phyloP scores from a whole-genome alignment of 2,113 vertebrate genomes.

The Poicephalus gulielmi region DNA sequence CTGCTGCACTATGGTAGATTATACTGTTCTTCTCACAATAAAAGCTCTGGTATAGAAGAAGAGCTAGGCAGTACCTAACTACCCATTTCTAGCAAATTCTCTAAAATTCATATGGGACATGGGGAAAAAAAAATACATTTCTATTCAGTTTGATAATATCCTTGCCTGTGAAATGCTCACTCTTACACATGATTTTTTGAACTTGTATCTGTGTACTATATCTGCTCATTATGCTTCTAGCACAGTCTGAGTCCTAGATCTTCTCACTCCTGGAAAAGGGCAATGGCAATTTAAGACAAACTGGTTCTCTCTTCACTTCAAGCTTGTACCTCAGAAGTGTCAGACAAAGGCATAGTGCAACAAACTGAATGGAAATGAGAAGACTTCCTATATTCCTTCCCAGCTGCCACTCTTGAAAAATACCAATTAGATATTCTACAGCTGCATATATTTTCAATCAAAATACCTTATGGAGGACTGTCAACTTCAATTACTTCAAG shows the following conservation, averaged over 20 bases:
- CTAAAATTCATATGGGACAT: neutral
- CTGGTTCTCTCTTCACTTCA: neutral
- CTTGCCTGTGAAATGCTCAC: neutral
- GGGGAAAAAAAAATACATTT: neutral
- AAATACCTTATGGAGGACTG: neutral
- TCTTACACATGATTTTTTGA: neutral
- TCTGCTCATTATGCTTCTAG: neutral
- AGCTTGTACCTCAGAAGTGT: neutral
- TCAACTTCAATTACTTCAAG: neutral
- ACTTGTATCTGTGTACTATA: neutral
- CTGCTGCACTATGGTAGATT: rapidly evolving
- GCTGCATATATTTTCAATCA: neutral
- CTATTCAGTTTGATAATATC: neutral
- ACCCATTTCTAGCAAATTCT: neutral
- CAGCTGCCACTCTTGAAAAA: neutral
- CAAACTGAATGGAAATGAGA: neutral
- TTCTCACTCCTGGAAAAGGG: neutral
- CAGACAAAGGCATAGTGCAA: neutral
- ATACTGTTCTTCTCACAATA: neutral
- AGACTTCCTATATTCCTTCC: neutral
- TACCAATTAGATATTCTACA: neutral
- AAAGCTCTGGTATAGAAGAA: neutral
- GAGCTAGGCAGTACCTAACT: neutral
- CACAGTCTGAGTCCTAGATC: neutral
- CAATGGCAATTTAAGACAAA: neutral